A percentile compares a stretch with the other conserved stretches of the same genome.
These are phyloP conservation scores for Mesorhabditis spiculigera DNA, from an alignment of 2,888 invertebrate genomes.

Conservation along the genomic window DNA sequence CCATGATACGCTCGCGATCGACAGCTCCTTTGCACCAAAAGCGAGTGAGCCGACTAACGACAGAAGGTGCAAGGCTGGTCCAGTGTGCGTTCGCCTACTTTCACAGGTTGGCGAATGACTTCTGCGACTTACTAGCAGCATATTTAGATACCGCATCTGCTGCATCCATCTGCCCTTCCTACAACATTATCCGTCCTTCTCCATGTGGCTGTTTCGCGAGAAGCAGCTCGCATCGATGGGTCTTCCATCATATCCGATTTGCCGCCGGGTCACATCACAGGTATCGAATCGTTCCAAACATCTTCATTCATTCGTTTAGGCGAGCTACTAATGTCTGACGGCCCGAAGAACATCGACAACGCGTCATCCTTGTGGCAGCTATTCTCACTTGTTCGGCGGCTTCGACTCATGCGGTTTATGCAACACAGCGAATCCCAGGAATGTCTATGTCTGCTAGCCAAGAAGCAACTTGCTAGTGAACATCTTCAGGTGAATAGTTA, in stretches of 20 bases:
- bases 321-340: constrained; percentile 72
- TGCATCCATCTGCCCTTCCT: neutral
- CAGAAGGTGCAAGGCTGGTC: neutral
- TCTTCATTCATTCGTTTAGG: constrained; percentile 15
- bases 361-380: constrained; percentile 82
- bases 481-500: constrained; percentile 21
- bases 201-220: constrained; percentile 82
- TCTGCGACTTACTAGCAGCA: too few species aligned
- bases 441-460: constrained; percentile 24
- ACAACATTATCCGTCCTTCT: constrained; percentile 83
- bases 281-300: constrained; percentile 59
- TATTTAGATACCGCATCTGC: neutral
- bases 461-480: constrained; percentile 25
- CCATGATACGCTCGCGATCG: constrained; percentile 21
- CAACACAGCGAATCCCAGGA: constrained; percentile 30
- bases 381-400: constrained; percentile 82
- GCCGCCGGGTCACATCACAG: constrained; percentile 67
- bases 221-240: constrained; percentile 68
- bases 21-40: constrained; percentile 18
- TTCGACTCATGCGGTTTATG: constrained; percentile 62
- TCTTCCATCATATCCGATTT: constrained; percentile 61
- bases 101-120: constrained; percentile 23
- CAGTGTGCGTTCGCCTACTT: constrained; percentile 1
- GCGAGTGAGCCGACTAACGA: neutral
- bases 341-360: constrained; percentile 66